A percentile compares a stretch with the other conserved stretches of the same genome.
These are phyloP conservation scores for Bellardia bayeri DNA, from an alignment of 2,888 invertebrate species.

Conservation along the genomic window DNA sequence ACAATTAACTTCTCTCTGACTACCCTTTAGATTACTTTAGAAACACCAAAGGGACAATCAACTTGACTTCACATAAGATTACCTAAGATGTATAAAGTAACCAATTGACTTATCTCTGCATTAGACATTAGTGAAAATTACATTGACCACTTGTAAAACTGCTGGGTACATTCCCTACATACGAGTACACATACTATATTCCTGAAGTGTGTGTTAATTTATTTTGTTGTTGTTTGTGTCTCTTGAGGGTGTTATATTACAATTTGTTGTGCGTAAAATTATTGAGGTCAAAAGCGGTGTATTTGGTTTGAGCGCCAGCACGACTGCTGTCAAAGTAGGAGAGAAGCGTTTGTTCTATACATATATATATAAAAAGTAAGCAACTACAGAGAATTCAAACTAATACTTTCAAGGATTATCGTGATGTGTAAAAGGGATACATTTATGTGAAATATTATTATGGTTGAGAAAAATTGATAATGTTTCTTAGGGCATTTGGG, in stretches of 20 bases:
- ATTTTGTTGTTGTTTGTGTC: constrained; percentile 19
- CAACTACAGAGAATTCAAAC: constrained; percentile 35
- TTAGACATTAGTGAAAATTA: too few relatives aligned
- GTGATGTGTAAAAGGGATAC: constrained; percentile 28
- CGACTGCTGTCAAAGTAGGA: background rate
- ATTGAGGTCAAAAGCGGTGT: constrained; percentile 66
- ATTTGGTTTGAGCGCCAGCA: constrained; percentile 32
- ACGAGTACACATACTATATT: background rate
- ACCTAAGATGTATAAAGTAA: too few relatives aligned
- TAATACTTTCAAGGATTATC: constrained; percentile 50
- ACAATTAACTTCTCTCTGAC: too few relatives aligned
- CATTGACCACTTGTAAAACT: too few relatives aligned
- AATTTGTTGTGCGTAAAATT: constrained; percentile 70
- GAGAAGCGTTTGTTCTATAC: background rate
- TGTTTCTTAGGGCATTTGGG: constrained; percentile 1
- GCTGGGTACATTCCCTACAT: too few relatives aligned
- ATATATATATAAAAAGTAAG: background rate
- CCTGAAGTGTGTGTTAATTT: constrained; percentile 31
- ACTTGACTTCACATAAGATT: too few relatives aligned
- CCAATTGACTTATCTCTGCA: too few relatives aligned
- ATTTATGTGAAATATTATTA: constrained; percentile 36
- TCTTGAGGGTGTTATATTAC: constrained; percentile 68
- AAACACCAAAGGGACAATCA: too few relatives aligned
- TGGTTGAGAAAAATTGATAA: constrained; percentile 5
- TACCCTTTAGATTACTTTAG: too few relatives aligned